Evolutionary conservation across 2,888 invertebrate species (phyloP).

Genomic region (Pseudococcus viburni): DNA sequence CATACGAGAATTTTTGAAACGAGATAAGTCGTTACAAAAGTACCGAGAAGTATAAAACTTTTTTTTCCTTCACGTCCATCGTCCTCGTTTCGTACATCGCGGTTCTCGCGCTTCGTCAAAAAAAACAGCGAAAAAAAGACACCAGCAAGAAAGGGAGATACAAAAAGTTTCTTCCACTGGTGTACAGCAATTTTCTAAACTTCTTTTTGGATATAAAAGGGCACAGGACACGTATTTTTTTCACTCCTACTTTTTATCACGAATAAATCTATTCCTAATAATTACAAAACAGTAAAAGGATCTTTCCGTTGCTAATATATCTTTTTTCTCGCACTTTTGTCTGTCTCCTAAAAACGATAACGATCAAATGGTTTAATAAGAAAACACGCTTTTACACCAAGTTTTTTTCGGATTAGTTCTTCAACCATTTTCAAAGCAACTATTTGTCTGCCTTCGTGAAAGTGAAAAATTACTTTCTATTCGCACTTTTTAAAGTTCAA

Average conservation of each 20-base stretch:
- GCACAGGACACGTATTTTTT: slow-evolving; percentile 5
- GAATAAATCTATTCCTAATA: slow-evolving; percentile 54
- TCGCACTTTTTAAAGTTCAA: slow-evolving; percentile 25
- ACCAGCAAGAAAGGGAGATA: slow-evolving; percentile 7
- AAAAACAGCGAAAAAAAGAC: background rate
- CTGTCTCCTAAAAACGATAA: background rate
- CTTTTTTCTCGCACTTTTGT: slow-evolving; percentile 15
- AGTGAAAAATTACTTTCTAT: slow-evolving; percentile 52
- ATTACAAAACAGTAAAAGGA: slow-evolving; percentile 26
- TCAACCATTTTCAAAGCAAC: slow-evolving; percentile 29
- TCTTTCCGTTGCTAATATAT: slow-evolving; percentile 23
- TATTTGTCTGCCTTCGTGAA: slow-evolving; percentile 31
- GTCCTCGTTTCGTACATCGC: slow-evolving; percentile 23
- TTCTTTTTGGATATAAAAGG: background rate
- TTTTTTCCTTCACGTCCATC: background rate
- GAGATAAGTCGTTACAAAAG: slow-evolving; percentile 29
- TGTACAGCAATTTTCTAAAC: slow-evolving; percentile 23
- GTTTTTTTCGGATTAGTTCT: background rate
- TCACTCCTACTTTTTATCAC: background rate
- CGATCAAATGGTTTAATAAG: slow-evolving; percentile 48
- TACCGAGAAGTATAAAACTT: slow-evolving; percentile 8
- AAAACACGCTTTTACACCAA: slow-evolving; percentile 20
- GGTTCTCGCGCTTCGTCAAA: slow-evolving; percentile 37
- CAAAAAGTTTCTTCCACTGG: slow-evolving; percentile 14
- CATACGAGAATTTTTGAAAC: slow-evolving; percentile 57